Evolutionary conservation across 1,140 invertebrate species (phyloP), one percentile per base, ranked within the genome.

Genomic region (Mycetomoellerius zeteki): DNA sequence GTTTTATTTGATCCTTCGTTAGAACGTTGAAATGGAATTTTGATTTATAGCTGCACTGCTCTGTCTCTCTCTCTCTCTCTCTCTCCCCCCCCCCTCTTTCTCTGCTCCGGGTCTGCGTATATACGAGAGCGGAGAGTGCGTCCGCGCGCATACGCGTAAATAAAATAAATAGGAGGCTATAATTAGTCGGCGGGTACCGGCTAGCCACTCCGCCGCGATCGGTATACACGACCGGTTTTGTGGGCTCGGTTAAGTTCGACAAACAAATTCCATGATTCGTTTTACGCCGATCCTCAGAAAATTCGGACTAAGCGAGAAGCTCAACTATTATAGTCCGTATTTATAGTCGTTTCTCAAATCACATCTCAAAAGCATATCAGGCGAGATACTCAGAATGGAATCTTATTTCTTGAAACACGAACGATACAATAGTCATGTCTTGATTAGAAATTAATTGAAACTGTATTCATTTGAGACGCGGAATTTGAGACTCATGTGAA

Each of bases 1-100:
- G 95, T 95, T 95, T 95, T 95, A 95, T 95, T 95, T 95, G 95
- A 95, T 95, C 95, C 95, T 95, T 95, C 95, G 95, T 95, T 95
- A 95, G 94, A 95, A 95, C 95, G 95, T 95, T 95, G 94, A 95
- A 95, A 95, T 95, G 95, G 95, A 95, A 95, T 95, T 95, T 95
- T 95, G 94, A 95, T 95, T 95, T 95, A 95, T 94, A 92, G 80
- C 92, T 86, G 65, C 80, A 77, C 84, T 90, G 87, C 90, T 73
- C 80, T 64, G 7, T 60, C 54, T 67, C 58, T 69, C 30, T 84
- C 24, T 43, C 19, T 64, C 21, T 84, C 19, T 56, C 33, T 65
- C 30, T 27, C n/a, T n/a, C 21, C 24, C 12, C 14, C 14, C 62
- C 30, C 6, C 8, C n/a, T 69, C 16, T 65, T n/a, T 19, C 21